Conservation (phyloP, 2,888 invertebrate genomes). For the Cryptops parisi region DNA sequence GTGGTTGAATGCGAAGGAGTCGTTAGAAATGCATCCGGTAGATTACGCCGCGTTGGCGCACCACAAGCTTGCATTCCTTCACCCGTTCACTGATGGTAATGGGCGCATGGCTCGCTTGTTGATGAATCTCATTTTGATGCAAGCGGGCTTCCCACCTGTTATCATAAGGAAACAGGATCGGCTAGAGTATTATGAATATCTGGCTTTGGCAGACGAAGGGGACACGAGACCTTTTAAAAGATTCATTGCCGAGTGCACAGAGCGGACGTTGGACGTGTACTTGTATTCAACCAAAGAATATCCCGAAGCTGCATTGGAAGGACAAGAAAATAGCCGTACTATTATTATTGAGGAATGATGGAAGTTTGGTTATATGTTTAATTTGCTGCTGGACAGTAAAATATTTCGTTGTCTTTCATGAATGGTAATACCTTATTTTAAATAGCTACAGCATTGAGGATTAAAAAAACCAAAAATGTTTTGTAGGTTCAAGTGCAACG, state of each 20-base stretch:
- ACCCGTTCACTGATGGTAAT: slow-evolving; percentile 94
- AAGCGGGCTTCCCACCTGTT: slow-evolving; percentile 86
- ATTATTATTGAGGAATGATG: too few relatives aligned
- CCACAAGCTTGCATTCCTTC: slow-evolving; percentile 91
- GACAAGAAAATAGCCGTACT: too few relatives aligned
- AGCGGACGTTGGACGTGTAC: slow-evolving; percentile 73
- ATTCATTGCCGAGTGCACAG: slow-evolving; percentile 87
- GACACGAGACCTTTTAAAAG: slow-evolving; percentile 91
- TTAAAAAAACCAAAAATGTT: too few relatives aligned
- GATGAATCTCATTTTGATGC: slow-evolving; percentile 90
- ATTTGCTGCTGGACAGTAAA: too few relatives aligned
- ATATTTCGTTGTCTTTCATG: too few relatives aligned
- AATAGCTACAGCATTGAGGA: too few relatives aligned
- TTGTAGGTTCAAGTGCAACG: too few relatives aligned
- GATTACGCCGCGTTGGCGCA: slow-evolving; percentile 91
- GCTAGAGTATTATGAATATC: slow-evolving; percentile 64
- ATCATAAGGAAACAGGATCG: slow-evolving; percentile 67
- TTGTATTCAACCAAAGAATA: slow-evolving; percentile 61
- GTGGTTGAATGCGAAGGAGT: slow-evolving; percentile 78
- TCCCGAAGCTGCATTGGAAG: slow-evolving; percentile 5
- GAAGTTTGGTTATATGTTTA: too few relatives aligned
- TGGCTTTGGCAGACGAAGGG: slow-evolving; percentile 83
- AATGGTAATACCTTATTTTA: too few relatives aligned
- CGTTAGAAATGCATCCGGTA: slow-evolving; percentile 73
- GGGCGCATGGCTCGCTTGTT: slow-evolving; percentile 86